phyloP scores from a whole-genome alignment of 1,140 invertebrate genomes.

The Neodiprion fabricii region DNA sequence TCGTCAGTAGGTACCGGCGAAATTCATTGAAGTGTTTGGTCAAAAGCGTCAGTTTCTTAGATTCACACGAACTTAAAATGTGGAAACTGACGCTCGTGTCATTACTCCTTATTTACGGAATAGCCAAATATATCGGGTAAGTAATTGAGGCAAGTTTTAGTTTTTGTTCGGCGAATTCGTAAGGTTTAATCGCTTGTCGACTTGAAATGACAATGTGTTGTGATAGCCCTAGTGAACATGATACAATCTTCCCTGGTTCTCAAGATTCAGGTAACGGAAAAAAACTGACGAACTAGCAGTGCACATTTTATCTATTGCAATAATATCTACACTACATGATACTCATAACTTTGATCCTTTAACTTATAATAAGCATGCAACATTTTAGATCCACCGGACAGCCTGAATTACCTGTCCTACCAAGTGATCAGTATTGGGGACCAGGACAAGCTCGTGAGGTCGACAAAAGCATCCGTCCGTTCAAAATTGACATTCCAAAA shows the following conservation, averaged over 20 bases:
- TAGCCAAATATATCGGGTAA: constrained; percentile 27
- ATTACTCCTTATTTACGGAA: constrained; percentile 18
- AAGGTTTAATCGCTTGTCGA: no score
- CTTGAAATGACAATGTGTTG: no score
- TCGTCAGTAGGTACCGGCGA: constrained; percentile 1
- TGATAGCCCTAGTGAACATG: no score
- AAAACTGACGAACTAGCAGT: no score
- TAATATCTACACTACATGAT: no score
- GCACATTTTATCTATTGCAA: no score
- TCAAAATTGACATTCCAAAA: constrained; percentile 58
- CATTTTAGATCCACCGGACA: no score
- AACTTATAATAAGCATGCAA: no score
- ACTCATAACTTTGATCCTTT: no score
- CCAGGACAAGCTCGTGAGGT: constrained; percentile 42
- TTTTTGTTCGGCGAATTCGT: no score
- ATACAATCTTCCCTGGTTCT: no score
- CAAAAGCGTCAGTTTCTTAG: not conserved
- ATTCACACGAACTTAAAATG: constrained; percentile 19
- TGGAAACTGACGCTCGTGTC: constrained; percentile 28
- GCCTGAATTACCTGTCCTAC: not conserved
- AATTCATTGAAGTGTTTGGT: not conserved
- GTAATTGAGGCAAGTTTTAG: not conserved
- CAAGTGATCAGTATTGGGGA: constrained; percentile 56
- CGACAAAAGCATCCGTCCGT: constrained; percentile 57
- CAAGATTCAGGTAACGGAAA: no score